Evolutionary conservation across 2,888 invertebrate species (phyloP).

Genomic region (Temnothorax rugatulus): DNA sequence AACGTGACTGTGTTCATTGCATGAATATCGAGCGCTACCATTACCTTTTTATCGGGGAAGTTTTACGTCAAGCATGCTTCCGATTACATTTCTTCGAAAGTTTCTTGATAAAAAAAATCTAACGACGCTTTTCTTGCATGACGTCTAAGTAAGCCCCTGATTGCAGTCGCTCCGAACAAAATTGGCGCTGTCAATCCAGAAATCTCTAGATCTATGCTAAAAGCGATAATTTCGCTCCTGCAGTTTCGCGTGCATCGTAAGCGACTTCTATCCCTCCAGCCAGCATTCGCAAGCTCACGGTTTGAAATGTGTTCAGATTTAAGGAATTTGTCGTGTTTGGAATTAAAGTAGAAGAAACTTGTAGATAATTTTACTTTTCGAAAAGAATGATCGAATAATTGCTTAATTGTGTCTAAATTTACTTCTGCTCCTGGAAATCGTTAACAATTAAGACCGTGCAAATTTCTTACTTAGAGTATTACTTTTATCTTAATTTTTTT

Average conservation of each 20-base stretch:
- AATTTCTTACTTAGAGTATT: not conserved
- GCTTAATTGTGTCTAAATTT: not conserved
- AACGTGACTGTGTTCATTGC: slow-evolving; percentile 3
- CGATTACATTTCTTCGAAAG: not conserved
- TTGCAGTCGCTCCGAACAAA: not conserved
- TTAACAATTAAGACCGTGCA: not conserved
- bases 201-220: slow-evolving; percentile 5
- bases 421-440: not conserved
- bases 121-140: not conserved
- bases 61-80: not conserved
- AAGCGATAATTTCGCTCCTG: not conserved
- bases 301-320: slow-evolving; percentile 9
- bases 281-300: not conserved
- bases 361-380: not conserved
- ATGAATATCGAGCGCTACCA: not conserved
- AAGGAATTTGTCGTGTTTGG: not conserved
- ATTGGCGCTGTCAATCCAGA: not conserved
- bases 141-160: not conserved
- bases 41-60: not conserved
- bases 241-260: not conserved
- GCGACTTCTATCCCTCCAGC: not conserved
- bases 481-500: not conserved
- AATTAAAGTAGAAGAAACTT: not conserved
- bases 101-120: not conserved
- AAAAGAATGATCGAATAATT: not conserved